Evolutionary conservation across 2,113 vertebrate genomes (phyloP), one percentile per base, ranked within the genome.

Genomic region (Lasiurus cinereus): DNA sequence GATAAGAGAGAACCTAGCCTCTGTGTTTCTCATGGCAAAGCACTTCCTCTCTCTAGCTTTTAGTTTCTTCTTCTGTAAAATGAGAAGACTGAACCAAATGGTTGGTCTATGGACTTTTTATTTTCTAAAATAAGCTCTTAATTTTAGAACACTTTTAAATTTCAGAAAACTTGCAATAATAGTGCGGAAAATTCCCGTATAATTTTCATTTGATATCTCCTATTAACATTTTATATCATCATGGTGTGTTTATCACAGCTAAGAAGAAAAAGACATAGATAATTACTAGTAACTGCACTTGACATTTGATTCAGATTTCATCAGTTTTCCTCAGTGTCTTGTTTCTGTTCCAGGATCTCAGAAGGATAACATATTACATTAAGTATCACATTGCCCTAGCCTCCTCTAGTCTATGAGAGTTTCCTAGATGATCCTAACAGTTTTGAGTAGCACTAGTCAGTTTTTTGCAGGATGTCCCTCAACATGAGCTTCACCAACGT

Each of bases 41-140:
- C 11, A 80, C 13, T 56, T 88, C 27, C 64, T 84, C 66, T 90
- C 24, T 74, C 11, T 66, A 76, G 14, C 4, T 82, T 88, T 88
- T 73, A 59, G 59, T 88, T 85, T 91, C 39, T 5, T 90, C 22
- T 91, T 95, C 31, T 69, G 5, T 85, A 88, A 94, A 95, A 94
- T 88, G 31, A 97, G 48, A 31, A 83, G 1, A 78, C 31, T 50
- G 12, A 83, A 48, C 15, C 54, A 92, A 92, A 69, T 85, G 19
- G 12, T 43, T 94, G 59, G 8, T 33, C 48, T 80, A 24, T 88
- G 27, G 12, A 62, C 21, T 85, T 90, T 74, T 84, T 18, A 76
- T 48, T 76, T 79, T 82, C 21, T 8, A 64, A 92, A 93, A 73
- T 70, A 94, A 88, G 15, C 5, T 77, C 43, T 94, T 86, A 85